These are phyloP conservation scores for Cryptotermes secundus DNA, from an alignment of 1,140 invertebrate genomes.

Conservation along the genomic window DNA sequence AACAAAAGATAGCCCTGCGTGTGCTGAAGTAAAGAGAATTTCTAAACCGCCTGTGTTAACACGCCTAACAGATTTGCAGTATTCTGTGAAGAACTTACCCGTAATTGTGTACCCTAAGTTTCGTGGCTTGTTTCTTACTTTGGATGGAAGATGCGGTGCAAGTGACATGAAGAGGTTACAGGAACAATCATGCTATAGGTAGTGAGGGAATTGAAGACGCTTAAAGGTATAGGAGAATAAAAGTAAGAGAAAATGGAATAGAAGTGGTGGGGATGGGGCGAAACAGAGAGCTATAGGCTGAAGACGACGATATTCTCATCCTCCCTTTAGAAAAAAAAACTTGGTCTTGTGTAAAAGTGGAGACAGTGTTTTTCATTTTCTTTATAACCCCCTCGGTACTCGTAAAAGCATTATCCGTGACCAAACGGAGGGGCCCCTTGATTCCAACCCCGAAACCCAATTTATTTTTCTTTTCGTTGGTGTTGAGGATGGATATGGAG, in stretches of 20 bases:
- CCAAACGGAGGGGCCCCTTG: slow-evolving; percentile 43
- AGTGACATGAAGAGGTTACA: background rate
- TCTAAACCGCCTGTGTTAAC: no score
- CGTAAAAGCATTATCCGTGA: slow-evolving; percentile 81
- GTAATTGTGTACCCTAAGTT: no score
- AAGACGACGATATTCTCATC: background rate
- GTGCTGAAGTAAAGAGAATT: no score
- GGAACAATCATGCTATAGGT: background rate
- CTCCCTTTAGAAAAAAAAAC: background rate
- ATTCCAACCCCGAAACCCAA: slow-evolving; percentile 34
- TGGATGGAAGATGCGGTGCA: background rate
- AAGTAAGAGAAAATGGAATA: slow-evolving; percentile 10
- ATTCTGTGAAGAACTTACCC: no score
- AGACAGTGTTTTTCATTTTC: slow-evolving; percentile 76
- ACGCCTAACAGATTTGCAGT: no score
- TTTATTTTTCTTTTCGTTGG: slow-evolving; percentile 33
- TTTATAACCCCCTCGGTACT: slow-evolving; percentile 79
- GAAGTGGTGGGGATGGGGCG: background rate
- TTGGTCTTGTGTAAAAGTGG: slow-evolving; percentile 41
- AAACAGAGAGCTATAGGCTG: background rate
- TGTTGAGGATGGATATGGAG: background rate
- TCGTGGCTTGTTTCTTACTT: background rate
- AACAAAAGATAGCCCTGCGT: no score
- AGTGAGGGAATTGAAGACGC: background rate
- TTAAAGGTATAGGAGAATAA: slow-evolving; percentile 13